Conservation (phyloP, 2,888 invertebrate species). For the Rapana venosa region DNA sequence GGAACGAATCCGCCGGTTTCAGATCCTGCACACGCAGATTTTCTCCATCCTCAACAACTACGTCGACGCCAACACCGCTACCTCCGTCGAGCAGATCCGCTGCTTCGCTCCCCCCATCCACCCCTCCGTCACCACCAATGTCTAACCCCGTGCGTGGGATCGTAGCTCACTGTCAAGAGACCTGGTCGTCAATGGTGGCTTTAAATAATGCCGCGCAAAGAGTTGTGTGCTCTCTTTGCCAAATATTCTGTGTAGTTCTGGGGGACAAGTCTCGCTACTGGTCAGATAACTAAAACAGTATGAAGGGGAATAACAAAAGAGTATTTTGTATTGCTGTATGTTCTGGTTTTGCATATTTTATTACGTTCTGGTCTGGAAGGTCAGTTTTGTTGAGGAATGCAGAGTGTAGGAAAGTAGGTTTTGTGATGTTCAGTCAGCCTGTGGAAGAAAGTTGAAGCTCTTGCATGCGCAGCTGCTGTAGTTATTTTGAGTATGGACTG, state of each 20-base stretch:
- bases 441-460: no score
- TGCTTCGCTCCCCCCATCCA: constrained; percentile 95
- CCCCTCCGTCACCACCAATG: constrained; percentile 60
- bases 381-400: no score
- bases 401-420: no score
- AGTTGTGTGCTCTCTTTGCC: background rate
- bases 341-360: no score
- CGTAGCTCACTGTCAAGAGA: background rate
- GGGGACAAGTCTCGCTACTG: background rate
- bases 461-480: no score
- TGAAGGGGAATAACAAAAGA: no score
- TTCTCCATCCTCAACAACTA: constrained; percentile 96
- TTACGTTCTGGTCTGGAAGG: no score
- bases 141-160: constrained; percentile 7
- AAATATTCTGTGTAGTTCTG: background rate
- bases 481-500: no score
- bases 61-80: constrained; percentile 86
- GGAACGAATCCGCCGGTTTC: constrained; percentile 96
- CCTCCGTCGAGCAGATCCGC: constrained; percentile 94
- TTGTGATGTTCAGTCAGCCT: no score
- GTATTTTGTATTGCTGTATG: no score
- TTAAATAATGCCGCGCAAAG: background rate
- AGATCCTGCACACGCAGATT: constrained; percentile 98
- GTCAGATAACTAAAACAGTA: no score
- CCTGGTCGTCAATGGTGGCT: background rate